Conservation (phyloP, 2,113 vertebrate genomes). For the Odontophorus gujanensis region DNA sequence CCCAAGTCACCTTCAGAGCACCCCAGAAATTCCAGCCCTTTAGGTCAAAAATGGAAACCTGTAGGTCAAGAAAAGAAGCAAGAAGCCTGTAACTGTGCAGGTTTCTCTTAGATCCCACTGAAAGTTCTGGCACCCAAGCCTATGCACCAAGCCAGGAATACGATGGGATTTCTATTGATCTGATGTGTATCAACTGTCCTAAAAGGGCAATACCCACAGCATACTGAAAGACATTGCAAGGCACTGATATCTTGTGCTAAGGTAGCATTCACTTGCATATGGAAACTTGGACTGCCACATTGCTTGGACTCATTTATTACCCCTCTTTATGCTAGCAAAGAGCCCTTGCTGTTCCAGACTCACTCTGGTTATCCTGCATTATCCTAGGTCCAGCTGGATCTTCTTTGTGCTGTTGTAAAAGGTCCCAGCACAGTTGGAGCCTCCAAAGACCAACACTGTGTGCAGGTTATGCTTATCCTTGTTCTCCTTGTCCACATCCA, state of each 20-base stretch:
- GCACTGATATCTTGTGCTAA: neutral
- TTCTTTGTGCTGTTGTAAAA: constrained; percentile 84
- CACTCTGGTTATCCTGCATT: neutral
- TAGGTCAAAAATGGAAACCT: neutral
- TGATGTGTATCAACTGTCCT: neutral
- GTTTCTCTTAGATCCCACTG: neutral
- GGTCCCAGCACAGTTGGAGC: constrained; percentile 82
- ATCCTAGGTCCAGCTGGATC: constrained; percentile 67
- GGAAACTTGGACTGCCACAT: neutral
- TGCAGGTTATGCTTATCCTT: constrained; percentile 43
- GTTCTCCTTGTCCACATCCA: constrained; percentile 50
- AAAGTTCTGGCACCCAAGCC: neutral
- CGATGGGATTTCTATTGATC: neutral
- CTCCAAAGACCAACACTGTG: constrained; percentile 84
- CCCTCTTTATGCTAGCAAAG: neutral
- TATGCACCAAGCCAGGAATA: neutral
- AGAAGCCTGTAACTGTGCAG: neutral
- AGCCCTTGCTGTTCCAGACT: neutral
- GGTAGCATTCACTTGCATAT: neutral
- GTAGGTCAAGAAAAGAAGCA: neutral
- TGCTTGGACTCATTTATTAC: constrained; percentile 44
- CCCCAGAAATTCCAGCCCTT: neutral
- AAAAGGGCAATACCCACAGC: neutral
- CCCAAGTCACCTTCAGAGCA: neutral
- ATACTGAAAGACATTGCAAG: neutral